Evolutionary conservation across 1,140 invertebrate species (phyloP), one percentile per base, ranked within the genome.

Genomic region (Dendroctonus valens): DNA sequence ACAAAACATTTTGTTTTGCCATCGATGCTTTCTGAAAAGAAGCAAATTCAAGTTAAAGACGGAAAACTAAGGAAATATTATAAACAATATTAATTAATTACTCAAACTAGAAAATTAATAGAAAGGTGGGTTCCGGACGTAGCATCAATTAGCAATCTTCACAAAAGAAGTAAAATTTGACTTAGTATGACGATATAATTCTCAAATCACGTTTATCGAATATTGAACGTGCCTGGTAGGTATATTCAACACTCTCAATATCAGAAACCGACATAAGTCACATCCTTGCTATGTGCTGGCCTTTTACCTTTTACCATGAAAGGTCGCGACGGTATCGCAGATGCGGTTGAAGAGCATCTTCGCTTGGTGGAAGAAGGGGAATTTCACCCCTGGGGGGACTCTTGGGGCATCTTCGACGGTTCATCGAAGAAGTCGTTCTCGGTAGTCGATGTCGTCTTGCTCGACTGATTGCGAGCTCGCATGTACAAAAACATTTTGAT

Each of bases 271-370:
- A 64, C 59, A 62, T 54, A 54, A 54, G 12, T 54, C 49, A 63
- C 41, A 26, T 58, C 44, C 26, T 65, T 46, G 54, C 11, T 52
- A 57, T 50, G 42, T 46, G 62, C 7, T 49, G 57, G 62, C 53
- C 62, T 54, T 65, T 65, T 65, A 58, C 57, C 62, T 54, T 65
- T 44, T 65, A 38, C 54, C 54, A 53, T 37, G 62, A 65, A 65
- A 65, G 62, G 62, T 65, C 62, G 62, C 44, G 41, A 26, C n/a
- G 8, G 41, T 55, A 38, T n/a, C 40, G 53, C 41, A 52, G 9
- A 37, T 38, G 41, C 39, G 39, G 55, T 11, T 42, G 52, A 63
- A 44, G 62, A 65, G 8, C 62, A 65, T 65, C 54, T 58, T 57
- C 51, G 46, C 15, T n/a, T 11, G 49, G 26, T 40, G 15, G 37